These are phyloP conservation scores for Novumbra hubbsi DNA, from an alignment of 2,797 vertebrate genomes.

Conservation along the genomic window DNA sequence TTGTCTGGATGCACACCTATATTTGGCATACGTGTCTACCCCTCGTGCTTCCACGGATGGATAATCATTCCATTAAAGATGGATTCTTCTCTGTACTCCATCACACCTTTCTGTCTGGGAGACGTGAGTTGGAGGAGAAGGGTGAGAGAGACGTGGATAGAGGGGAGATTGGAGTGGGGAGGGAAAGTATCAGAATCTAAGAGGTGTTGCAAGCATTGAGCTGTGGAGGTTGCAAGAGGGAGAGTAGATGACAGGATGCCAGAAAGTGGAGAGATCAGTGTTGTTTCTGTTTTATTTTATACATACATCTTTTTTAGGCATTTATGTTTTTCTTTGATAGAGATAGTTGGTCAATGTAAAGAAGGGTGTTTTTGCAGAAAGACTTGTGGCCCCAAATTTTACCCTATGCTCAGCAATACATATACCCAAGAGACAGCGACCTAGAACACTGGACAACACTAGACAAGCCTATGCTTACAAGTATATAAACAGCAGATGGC, in stretches of 20 bases:
- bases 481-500: too few relatives aligned
- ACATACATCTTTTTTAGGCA: too few relatives aligned
- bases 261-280: background rate
- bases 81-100: background rate
- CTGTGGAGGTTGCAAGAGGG: too few relatives aligned
- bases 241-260: background rate
- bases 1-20: background rate
- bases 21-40: background rate
- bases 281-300: too few relatives aligned
- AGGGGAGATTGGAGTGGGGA: background rate
- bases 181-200: background rate
- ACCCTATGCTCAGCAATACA: too few relatives aligned
- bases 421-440: too few relatives aligned
- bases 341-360: too few relatives aligned
- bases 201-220: background rate
- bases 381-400: too few relatives aligned
- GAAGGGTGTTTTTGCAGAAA: too few relatives aligned
- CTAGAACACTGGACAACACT: too few relatives aligned
- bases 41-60: conserved; percentile 2
- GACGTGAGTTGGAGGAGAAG: background rate
- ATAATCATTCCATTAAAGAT: conserved; percentile 11
- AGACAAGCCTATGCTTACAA: too few relatives aligned
- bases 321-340: too few relatives aligned
- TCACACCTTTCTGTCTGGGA: conserved; percentile 6
- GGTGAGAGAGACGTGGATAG: background rate